Evolutionary conservation across 2,888 invertebrate species (phyloP).

Genomic region (Chrysodeixis includens): DNA sequence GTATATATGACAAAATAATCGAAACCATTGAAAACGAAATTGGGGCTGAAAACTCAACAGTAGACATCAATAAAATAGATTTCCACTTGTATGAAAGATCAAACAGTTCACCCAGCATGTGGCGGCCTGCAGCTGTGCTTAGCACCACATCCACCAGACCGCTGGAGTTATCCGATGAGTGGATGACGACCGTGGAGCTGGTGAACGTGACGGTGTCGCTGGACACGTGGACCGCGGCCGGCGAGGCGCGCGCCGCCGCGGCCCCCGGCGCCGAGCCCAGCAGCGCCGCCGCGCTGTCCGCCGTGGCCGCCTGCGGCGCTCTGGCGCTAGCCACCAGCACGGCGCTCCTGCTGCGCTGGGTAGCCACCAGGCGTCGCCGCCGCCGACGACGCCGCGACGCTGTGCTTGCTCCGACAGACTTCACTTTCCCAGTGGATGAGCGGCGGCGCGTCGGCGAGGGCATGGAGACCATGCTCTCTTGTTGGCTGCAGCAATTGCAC

Average conservation of each 20-base stretch:
- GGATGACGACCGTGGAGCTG: conserved; percentile 58
- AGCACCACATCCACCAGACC: conserved; percentile 56
- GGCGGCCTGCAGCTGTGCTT: conserved; percentile 64
- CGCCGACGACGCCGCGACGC: conserved; percentile 63
- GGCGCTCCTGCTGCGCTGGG: conserved; percentile 55
- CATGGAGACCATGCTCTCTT: conserved; percentile 95
- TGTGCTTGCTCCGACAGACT: conserved; percentile 65
- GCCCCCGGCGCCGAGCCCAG: conserved; percentile 16
- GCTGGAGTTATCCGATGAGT: conserved; percentile 57
- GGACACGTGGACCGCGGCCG: conserved; percentile 43
- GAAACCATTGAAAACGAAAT: conserved; percentile 35
- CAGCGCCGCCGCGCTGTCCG: conserved; percentile 42
- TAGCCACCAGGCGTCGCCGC: conserved; percentile 61
- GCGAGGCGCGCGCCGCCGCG: conserved; percentile 22
- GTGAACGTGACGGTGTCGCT: conserved; percentile 55
- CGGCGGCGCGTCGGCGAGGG: conserved; percentile 90
- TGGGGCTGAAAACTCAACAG: conserved; percentile 30
- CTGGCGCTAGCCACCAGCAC: conserved; percentile 46
- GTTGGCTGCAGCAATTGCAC: conserved; percentile 95
- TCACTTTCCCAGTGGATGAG: conserved; percentile 74
- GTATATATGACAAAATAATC: conserved; percentile 39
- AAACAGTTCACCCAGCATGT: conserved; percentile 32
- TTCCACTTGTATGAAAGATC: conserved; percentile 65
- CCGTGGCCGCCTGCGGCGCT: conserved; percentile 38
- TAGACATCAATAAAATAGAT: conserved; percentile 46